A percentile compares a stretch with the other conserved stretches of the same genome.
phyloP scores from a whole-genome alignment of 2,113 vertebrate genomes.

The Antennarius striatus region DNA sequence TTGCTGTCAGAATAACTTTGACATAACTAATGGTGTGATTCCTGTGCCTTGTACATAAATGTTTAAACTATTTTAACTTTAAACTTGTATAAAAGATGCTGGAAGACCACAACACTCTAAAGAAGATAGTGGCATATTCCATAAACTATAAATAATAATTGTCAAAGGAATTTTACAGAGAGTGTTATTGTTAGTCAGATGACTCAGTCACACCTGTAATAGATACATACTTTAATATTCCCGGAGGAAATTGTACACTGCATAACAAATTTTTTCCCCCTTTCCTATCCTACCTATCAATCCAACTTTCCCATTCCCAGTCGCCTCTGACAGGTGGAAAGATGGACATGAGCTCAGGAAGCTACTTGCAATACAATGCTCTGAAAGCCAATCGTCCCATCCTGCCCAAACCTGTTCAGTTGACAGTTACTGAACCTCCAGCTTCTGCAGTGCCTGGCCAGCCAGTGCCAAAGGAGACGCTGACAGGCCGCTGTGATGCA shows the following conservation, averaged over 20 bases:
- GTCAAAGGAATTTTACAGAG: not conserved
- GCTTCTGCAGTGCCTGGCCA: slow-evolving; percentile 66
- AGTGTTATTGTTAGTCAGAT: not conserved
- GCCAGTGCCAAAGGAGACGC: slow-evolving; percentile 72
- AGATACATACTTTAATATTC: no score
- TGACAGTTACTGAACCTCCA: slow-evolving; percentile 68
- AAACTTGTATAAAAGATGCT: no score
- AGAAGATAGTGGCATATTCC: no score
- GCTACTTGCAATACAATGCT: slow-evolving; percentile 82
- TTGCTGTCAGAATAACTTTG: no score
- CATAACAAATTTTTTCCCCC: not conserved
- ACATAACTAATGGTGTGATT: no score
- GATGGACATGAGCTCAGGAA: slow-evolving; percentile 77
- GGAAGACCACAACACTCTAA: no score
- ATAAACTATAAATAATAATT: not conserved
- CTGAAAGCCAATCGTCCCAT: slow-evolving; percentile 82
- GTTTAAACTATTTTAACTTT: no score
- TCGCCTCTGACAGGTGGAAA: slow-evolving; percentile 72
- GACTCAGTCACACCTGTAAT: not conserved
- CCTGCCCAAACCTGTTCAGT: slow-evolving; percentile 82
- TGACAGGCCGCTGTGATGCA: slow-evolving; percentile 84
- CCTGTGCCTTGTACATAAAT: no score
- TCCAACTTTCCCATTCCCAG: slow-evolving; percentile 34
- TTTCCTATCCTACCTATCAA: slow-evolving; percentile 1
- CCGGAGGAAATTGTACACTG: not conserved